Base-by-base conservation (phyloP, 2,797 vertebrate species). In the Leuciscus waleckii region DNA sequence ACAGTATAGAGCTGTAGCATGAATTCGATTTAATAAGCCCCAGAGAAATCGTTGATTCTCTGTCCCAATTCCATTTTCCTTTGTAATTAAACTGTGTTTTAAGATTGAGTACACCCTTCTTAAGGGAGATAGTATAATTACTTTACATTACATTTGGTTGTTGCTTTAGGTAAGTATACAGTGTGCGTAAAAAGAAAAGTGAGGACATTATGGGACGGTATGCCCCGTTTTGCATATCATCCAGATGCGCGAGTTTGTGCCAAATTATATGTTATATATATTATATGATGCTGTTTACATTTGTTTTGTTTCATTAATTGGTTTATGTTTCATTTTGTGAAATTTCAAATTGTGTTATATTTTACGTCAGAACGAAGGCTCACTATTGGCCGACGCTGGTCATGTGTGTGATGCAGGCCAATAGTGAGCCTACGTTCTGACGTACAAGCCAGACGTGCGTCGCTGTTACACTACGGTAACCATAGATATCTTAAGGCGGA, bases 21-120 rank as follows among this genome's bases (percentile, higher is more conserved):
- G 26, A 82, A 74, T 82, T 23, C 43, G 54, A 49, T 58, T 23
- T 71, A 82, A 82, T 75, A 73, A 74, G 49, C 81, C 14, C 56
- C 29, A 17, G 29, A 51, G 56, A 51, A 67, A 26, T 6, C 39
- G n/a, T 13, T 74, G 26, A 61, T 35, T 37, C 7, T 71, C 17
- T 70, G 68, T 69, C 68, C 68, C 68, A 71, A 14, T 82, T 82
- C 43, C 70, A 67, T 75, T 49, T 51, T 39, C 49, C 41, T 65
- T 83, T 75, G 32, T 75, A 46, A 65, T 83, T 83, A 75, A 74
- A 63, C 41, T 41, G 23, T 56, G 49, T 11, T 9, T 32, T 21
- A 14, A 67, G 61, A 70, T 21, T 83, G 81, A 75, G 46, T 37
- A 61, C 17, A 51, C 10, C 41, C n/a, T 75, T 29, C n/a, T 32